These are phyloP conservation scores for Brenthis daphne DNA, from an alignment of 2,888 invertebrate species.

Conservation along the genomic window DNA sequence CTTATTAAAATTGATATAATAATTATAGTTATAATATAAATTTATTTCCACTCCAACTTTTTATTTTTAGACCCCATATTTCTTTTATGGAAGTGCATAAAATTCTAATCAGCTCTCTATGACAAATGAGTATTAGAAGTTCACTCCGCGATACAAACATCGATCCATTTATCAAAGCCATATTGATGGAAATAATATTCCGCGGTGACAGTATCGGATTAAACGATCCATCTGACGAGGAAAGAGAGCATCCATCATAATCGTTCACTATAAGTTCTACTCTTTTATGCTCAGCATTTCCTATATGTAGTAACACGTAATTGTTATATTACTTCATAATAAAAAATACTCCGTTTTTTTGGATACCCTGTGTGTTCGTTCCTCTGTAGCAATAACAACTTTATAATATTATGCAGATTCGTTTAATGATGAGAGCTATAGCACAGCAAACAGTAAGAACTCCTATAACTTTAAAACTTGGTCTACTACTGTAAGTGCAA, in stretches of 20 bases:
- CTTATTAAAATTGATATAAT: too few species aligned
- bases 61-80: too few species aligned
- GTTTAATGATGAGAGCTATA: too few species aligned
- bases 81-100: neutral
- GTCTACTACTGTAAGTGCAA: too few species aligned
- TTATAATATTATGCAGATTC: too few species aligned
- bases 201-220: slow-evolving; percentile 18
- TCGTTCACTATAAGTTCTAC: neutral
- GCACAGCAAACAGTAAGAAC: too few species aligned
- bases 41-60: too few species aligned
- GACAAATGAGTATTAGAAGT: slow-evolving; percentile 7
- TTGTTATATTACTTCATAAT: neutral
- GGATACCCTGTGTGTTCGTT: too few species aligned
- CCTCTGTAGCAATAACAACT: too few species aligned
- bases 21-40: too few species aligned
- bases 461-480: too few species aligned
- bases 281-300: neutral
- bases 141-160: slow-evolving; percentile 3
- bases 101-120: neutral
- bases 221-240: slow-evolving; percentile 13
- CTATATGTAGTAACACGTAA: neutral
- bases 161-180: slow-evolving; percentile 15
- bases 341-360: neutral
- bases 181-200: slow-evolving; percentile 25
- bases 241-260: slow-evolving; percentile 8